Evolutionary conservation across 2,113 vertebrate species (phyloP).

Genomic region (Mobula birostris): DNA sequence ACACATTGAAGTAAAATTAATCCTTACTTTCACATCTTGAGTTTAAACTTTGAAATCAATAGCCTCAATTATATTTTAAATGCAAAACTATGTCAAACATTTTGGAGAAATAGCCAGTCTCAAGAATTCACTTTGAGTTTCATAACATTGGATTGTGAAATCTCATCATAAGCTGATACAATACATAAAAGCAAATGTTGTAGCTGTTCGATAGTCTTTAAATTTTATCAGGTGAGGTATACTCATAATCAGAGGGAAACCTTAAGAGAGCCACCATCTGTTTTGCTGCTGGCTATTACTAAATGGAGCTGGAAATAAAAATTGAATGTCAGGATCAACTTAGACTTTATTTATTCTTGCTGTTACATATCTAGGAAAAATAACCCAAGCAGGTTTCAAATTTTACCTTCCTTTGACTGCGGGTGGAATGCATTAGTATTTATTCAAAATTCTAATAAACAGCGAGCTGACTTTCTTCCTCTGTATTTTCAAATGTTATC

Average conservation of each 20-base stretch:
- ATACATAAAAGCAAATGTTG: background rate
- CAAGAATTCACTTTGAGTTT: background rate
- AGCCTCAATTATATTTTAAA: background rate
- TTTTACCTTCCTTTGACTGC: background rate
- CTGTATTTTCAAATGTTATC: background rate
- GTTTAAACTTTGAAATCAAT: background rate
- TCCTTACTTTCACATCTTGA: background rate
- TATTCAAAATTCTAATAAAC: background rate
- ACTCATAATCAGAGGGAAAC: background rate
- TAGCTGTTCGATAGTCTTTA: background rate
- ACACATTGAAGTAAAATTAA: background rate
- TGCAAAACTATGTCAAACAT: background rate
- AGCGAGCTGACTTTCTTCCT: background rate
- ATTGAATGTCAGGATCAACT: background rate
- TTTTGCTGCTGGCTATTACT: background rate
- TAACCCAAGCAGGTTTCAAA: background rate
- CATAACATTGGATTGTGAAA: background rate
- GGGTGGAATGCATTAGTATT: background rate
- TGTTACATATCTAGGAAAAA: background rate
- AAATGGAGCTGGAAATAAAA: slow-evolving; percentile 6
- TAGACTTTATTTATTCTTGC: background rate
- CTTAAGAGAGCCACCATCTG: background rate
- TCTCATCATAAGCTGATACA: background rate
- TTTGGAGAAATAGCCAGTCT: background rate
- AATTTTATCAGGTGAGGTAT: background rate